Base-by-base conservation (phyloP, 2,113 vertebrate species). In the Blennius ocellaris region DNA sequence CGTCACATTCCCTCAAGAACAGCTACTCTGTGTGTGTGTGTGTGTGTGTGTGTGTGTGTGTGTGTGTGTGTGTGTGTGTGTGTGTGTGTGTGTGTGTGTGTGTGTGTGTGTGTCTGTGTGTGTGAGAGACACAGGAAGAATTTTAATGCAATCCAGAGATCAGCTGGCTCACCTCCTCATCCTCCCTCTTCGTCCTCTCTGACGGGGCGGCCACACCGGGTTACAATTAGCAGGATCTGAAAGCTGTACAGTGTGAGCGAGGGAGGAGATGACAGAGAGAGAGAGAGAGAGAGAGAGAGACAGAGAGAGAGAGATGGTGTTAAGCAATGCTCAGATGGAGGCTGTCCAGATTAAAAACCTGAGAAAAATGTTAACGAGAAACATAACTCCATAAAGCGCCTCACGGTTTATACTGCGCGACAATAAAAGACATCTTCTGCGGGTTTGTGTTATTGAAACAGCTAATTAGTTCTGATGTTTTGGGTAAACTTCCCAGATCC, bases 81-180 rank as follows among this genome's bases (percentile, higher is more conserved):
- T 67, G 66, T 54, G 71, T 36, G 63, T 39, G 65, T 53, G 45
- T 53, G 71, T 36, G 73, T 8, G 63, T 15, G 53, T 60, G 49
- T 11, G 47, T 38, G 55, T 48, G 54, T 57, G 60, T 11, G 72
- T 5, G 62, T 84, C n/a, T n/a, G n/a, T n/a, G n/a, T n/a, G n/a
- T n/a, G n/a, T n/a, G n/a, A n/a, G n/a, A n/a, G n/a, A n/a, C 68
- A 63, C 43, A 5, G 10, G 48, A 89, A 67, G 89, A 91, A 92
- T 93, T 80, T 90, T 92, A 93, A 92, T 92, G 76, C 54, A 49
- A 45, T 77, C 86, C 88, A 90, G 86, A 86, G 78, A 90, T 80
- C 87, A 79, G 85, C 83, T 76, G 76, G 75, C 71, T 80, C 81
- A 71, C 83, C 78, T 77, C 70, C 16, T 59, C 49, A 40, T 69